These are phyloP conservation scores for Fistularia tabacaria DNA, from an alignment of 2,797 vertebrate genomes.

Conservation along the genomic window DNA sequence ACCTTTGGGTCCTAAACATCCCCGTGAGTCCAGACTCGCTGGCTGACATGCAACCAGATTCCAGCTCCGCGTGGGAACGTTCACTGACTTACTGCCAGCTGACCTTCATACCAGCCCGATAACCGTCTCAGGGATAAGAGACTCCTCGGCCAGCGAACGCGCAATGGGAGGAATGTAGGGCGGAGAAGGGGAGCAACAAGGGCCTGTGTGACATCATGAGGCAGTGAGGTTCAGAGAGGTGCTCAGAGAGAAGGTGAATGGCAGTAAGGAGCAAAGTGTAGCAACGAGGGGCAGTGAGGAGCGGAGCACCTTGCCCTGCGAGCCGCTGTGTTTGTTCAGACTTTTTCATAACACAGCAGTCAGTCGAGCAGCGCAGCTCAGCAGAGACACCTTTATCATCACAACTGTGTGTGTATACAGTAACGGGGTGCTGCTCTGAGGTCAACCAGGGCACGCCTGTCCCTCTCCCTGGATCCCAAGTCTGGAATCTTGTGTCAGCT, in stretches of 20 bases:
- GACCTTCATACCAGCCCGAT: slow-evolving; percentile 53
- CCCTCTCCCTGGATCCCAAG: too few species aligned
- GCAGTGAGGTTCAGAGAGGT: too few species aligned
- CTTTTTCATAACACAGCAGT: slow-evolving; percentile 51
- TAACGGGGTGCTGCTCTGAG: background rate
- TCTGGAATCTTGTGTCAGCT: too few species aligned
- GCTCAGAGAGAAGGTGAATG: too few species aligned
- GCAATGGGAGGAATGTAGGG: too few species aligned
- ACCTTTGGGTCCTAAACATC: too few species aligned
- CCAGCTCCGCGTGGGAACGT: slow-evolving; percentile 26
- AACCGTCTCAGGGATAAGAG: slow-evolving; percentile 34
- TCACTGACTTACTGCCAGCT: background rate
- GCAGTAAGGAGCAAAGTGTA: background rate
- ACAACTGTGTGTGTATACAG: background rate
- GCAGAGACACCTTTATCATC: slow-evolving; percentile 54
- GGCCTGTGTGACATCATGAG: too few species aligned
- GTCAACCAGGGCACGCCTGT: slow-evolving; percentile 6
- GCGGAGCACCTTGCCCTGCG: background rate
- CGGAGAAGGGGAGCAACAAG: too few species aligned
- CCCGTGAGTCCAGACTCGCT: background rate
- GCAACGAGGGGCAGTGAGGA: background rate
- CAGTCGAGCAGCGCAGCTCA: slow-evolving; percentile 51
- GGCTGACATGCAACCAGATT: slow-evolving; percentile 22
- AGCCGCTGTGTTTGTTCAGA: slow-evolving; percentile 35
- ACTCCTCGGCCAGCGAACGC: background rate